Evolutionary conservation across 2,888 invertebrate genomes (phyloP).

Genomic region (Papilio demoleus): DNA sequence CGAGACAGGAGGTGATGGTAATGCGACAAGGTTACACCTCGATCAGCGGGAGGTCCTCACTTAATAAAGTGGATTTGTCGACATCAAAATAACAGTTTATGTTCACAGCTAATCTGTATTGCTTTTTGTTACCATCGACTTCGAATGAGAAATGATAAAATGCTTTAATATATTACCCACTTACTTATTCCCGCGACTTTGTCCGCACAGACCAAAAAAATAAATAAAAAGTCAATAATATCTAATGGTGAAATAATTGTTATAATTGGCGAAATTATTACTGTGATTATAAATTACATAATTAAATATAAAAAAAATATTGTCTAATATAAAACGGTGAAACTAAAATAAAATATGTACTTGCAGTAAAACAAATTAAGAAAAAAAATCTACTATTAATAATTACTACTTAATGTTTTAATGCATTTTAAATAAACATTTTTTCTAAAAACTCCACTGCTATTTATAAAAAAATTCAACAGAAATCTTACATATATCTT

Average conservation of each 20-base stretch:
- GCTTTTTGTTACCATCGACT: conserved; percentile 57
- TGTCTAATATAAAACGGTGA: no score
- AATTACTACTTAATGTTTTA: not conserved
- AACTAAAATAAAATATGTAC: not conserved
- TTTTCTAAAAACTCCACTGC: not conserved
- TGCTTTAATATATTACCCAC: conserved; percentile 43
- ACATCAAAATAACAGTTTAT: conserved; percentile 81
- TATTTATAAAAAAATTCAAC: conserved; percentile 3
- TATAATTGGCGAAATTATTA: no score
- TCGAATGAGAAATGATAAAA: conserved; percentile 53
- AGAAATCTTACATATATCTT: not conserved
- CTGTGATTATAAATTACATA: no score
- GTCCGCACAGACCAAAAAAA: no score
- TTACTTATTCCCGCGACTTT: no score
- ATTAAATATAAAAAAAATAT: no score
- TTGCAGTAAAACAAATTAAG: no score
- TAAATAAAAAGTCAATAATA: no score
- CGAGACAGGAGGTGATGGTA: conserved; percentile 46
- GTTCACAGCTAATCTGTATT: conserved; percentile 67
- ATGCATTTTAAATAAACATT: conserved; percentile 3
- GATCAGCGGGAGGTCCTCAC: conserved; percentile 73
- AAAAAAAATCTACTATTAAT: no score
- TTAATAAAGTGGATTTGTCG: conserved; percentile 82
- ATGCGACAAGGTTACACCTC: conserved; percentile 68
- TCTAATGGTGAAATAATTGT: no score